Percentiles rank a stretch among this genome's conserved stretches.
Conservation (phyloP, 2,113 vertebrate genomes). For the Panthera leo region DNA sequence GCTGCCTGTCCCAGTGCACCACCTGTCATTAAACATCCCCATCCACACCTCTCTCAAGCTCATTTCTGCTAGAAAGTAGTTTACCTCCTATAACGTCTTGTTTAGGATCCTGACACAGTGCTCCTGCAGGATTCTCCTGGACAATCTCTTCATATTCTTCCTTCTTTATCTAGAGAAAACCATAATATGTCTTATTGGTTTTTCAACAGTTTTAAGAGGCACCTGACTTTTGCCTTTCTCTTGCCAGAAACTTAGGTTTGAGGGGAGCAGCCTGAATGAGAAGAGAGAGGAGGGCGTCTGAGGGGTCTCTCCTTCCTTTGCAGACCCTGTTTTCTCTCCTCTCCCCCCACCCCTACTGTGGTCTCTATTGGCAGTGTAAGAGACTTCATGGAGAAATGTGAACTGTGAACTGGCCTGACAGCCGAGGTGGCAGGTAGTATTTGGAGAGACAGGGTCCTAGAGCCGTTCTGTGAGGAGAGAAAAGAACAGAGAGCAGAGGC, state of each 20-base stretch:
- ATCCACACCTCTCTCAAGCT: neutral
- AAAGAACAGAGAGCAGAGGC: neutral
- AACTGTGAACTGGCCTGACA: too few species aligned
- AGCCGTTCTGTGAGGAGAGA: neutral
- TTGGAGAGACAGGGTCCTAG: neutral
- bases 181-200: neutral
- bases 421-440: neutral
- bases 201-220: neutral
- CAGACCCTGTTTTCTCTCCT: neutral
- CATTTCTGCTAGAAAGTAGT: too few species aligned
- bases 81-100: neutral
- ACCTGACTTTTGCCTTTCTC: neutral
- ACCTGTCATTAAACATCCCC: accelerated
- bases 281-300: neutral
- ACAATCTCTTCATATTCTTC: neutral
- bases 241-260: neutral
- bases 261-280: neutral
- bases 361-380: neutral
- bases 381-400: neutral
- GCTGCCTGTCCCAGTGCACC: accelerated
- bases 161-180: neutral
- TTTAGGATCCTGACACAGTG: neutral
- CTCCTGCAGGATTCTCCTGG: neutral
- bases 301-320: neutral
- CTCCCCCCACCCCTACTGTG: accelerated